Evolutionary conservation across 92 coral and sea anemone genomes (phyloP).

Genomic region (Heliopora coerulea): DNA sequence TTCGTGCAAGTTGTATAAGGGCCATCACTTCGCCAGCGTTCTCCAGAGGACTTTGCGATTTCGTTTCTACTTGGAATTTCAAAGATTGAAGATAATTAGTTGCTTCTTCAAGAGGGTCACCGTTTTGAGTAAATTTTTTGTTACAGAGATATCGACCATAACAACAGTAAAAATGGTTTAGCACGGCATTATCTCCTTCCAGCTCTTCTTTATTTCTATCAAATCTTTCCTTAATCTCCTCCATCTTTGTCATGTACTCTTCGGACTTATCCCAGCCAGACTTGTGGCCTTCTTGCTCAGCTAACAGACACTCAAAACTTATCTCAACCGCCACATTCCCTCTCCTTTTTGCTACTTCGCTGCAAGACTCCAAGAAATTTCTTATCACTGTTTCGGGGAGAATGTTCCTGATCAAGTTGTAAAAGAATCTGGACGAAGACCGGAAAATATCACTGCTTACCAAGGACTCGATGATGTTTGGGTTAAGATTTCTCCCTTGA

Average conservation of each 20-base stretch:
- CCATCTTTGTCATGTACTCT: background rate
- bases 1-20: background rate
- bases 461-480: background rate
- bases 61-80: background rate
- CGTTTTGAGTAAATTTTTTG: background rate
- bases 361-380: constrained; percentile 11
- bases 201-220: background rate
- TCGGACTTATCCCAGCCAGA: constrained; percentile 1
- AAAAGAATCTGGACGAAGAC: constrained; percentile 30
- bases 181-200: background rate
- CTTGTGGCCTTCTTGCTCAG: constrained; percentile 11
- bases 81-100: background rate
- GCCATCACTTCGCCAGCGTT: background rate
- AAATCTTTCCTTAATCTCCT: background rate
- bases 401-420: constrained; percentile 7
- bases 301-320: constrained; percentile 3
- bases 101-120: background rate
- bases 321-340: background rate
- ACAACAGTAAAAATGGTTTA: background rate
- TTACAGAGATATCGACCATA: background rate
- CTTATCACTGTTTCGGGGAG: background rate
- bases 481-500: background rate
- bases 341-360: background rate
- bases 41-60: background rate
- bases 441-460: constrained; percentile 17